These are phyloP conservation scores for Eledone cirrhosa DNA, from an alignment of 2,888 invertebrate genomes.

Conservation along the genomic window DNA sequence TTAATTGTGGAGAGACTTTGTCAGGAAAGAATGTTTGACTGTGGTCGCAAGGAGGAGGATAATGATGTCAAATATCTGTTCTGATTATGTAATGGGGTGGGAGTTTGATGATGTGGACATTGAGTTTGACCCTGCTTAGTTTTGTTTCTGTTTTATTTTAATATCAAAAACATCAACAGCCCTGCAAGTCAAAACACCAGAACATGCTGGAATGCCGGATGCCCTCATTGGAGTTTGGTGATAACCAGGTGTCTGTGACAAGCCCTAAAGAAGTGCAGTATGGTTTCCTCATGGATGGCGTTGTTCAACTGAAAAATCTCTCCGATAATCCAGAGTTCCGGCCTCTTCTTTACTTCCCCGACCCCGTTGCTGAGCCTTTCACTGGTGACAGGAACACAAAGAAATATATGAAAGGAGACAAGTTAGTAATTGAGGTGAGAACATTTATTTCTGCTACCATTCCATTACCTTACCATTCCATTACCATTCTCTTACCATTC, in stretches of 20 bases:
- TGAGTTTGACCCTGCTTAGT: no score
- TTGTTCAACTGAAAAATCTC: slow-evolving; percentile 86
- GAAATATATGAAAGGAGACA: slow-evolving; percentile 89
- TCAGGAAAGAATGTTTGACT: no score
- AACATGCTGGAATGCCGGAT: slow-evolving; percentile 39
- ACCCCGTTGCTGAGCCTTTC: slow-evolving; percentile 87
- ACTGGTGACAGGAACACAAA: slow-evolving; percentile 74
- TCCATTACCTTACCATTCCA: no score
- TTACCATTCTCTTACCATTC: no score
- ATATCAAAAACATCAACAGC: slow-evolving; percentile 29
- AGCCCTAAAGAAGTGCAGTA: slow-evolving; percentile 72
- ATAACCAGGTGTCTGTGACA: slow-evolving; percentile 77
- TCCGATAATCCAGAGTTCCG: slow-evolving; percentile 70
- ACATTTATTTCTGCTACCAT: background rate
- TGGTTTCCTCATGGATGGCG: slow-evolving; percentile 95
- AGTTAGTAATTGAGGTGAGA: slow-evolving; percentile 85
- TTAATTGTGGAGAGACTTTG: no score
- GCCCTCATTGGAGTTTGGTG: slow-evolving; percentile 36
- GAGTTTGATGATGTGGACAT: no score
- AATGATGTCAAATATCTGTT: no score
- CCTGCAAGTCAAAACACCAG: slow-evolving; percentile 33
- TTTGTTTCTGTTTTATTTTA: no score
- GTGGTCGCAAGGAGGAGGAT: no score
- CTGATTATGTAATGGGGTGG: no score
- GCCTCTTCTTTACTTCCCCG: slow-evolving; percentile 86